Percentiles rank a stretch among this genome's conserved stretches.
Conservation (phyloP, 2,888 invertebrate species). For the Teinopalpus imperialis region DNA sequence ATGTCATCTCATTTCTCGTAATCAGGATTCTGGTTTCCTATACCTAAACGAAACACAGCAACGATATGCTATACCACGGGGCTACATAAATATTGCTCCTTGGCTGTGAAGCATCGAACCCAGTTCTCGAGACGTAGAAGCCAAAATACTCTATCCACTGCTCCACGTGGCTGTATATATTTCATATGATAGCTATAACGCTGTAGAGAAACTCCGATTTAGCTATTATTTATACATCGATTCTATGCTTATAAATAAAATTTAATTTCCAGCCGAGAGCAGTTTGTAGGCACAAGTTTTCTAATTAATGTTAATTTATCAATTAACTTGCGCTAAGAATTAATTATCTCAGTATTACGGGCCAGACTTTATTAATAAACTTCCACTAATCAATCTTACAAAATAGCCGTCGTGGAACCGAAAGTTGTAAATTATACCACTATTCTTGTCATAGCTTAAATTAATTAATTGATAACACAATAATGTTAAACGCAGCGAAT, state of each 20-base stretch:
- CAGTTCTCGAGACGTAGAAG: too few species aligned
- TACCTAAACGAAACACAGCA: too few species aligned
- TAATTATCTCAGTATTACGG: slow-evolving; percentile 76
- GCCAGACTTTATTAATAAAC: slow-evolving; percentile 76
- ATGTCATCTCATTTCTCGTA: too few species aligned
- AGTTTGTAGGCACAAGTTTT: slow-evolving; percentile 53
- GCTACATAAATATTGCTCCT: too few species aligned
- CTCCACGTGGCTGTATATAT: too few species aligned
- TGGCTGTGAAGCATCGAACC: too few species aligned
- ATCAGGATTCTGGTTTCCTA: too few species aligned
- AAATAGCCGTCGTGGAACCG: slow-evolving; percentile 38
- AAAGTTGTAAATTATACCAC: slow-evolving; percentile 22
- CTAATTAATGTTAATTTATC: slow-evolving; percentile 79
- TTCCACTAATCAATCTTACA: slow-evolving; percentile 76
- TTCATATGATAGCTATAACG: too few species aligned
- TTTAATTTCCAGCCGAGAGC: slow-evolving; percentile 29
- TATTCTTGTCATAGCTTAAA: slow-evolving; percentile 13
- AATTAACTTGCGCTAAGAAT: slow-evolving; percentile 78
- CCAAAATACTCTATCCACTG: too few species aligned
- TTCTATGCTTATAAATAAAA: slow-evolving; percentile 32
- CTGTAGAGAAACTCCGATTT: too few species aligned
- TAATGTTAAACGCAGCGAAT: slow-evolving; percentile 16
- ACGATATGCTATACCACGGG: too few species aligned
- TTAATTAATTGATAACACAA: slow-evolving; percentile 22
- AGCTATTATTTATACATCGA: slow-evolving; percentile 17